Evolutionary conservation across 2,888 invertebrate genomes (phyloP).

Genomic region (Phytoseiulus persimilis): DNA sequence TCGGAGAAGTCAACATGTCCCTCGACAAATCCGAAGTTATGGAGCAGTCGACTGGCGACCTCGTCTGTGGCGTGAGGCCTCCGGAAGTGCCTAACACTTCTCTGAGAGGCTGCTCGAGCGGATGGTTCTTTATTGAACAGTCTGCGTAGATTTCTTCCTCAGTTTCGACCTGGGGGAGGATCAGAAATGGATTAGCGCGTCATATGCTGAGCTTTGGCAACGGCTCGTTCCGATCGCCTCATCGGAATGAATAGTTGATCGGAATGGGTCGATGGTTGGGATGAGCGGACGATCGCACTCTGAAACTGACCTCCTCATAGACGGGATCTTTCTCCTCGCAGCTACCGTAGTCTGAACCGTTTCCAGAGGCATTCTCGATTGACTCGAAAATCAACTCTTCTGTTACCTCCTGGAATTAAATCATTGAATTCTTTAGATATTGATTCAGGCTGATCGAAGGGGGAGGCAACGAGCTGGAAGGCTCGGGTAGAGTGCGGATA

Average conservation of each 20-base stretch:
- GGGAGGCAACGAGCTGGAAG: too few species aligned
- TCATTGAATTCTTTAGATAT: background rate
- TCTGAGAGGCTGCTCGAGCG: constrained; percentile 8
- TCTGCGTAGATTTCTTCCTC: constrained; percentile 34
- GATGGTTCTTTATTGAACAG: constrained; percentile 23
- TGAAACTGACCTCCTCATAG: background rate
- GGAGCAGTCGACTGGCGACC: constrained; percentile 29
- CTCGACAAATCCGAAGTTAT: constrained; percentile 28
- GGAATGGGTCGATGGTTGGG: too few species aligned
- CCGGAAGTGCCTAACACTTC: background rate
- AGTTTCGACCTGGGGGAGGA: background rate
- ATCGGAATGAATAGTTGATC: too few species aligned
- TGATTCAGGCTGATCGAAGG: too few species aligned
- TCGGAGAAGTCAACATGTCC: constrained; percentile 29
- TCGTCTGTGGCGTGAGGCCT: background rate
- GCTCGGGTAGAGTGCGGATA: too few species aligned
- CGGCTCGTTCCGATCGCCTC: too few species aligned
- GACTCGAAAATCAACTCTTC: constrained; percentile 30
- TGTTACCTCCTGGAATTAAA: constrained; percentile 11
- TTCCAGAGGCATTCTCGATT: constrained; percentile 21
- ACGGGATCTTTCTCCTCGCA: constrained; percentile 34
- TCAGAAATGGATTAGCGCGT: background rate
- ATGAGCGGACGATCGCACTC: too few species aligned
- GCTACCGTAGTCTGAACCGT: constrained; percentile 34
- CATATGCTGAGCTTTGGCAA: too few species aligned